Base-by-base conservation (phyloP, 2,113 vertebrate species). In the Brevimyrus niger region DNA sequence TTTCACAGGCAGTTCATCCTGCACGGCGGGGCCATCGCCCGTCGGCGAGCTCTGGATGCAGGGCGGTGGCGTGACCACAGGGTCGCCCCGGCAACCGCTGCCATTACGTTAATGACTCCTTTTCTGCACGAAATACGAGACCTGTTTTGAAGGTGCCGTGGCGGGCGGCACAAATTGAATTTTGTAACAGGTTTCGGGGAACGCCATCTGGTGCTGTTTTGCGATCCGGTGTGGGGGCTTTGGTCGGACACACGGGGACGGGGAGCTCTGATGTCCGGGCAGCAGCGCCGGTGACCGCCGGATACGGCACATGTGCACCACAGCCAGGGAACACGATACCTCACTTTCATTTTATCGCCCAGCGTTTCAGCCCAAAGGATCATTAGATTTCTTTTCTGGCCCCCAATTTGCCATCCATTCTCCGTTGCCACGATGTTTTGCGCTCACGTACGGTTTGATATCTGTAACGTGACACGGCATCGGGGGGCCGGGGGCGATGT, bases 161-260 rank as follows among this genome's bases (percentile, higher is more conserved):
- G 89, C 11, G 42, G 65, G 87, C 4, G 51, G 88, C 69, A 83
- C 82, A 89, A 89, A 86, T 84, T 89, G 90, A 90, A 91, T 92
- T 91, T 88, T 92, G 87, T 86, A 91, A 91, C 90, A 90, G 89
- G 89, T 87, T 69, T 86, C 27, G 27, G 82, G 7, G 87, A 90
- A 87, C 44, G 44, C 91, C 91, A 91, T 92, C 91, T 92, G 92
- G 48, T 76, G 47, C 89, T 27, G 86, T 89, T 88, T 42, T 89
- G 88, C 48, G 84, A 84, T 91, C 53, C 85, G 61, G 88, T 87
- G 50, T 53, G 86, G 80, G 89, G 90, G 89, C 89, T 87, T 69
- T 83, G 90, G 84, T 58, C 55, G 46, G 91, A 90, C 89, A 89
- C 89, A 85, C 23, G 23, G 61, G 61, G 65, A 50, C 88, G 35